Percentiles rank a stretch among this genome's conserved stretches.
These are phyloP conservation scores for Hippoglossus hippoglossus DNA, from an alignment of 2,797 vertebrate genomes.

Conservation along the genomic window DNA sequence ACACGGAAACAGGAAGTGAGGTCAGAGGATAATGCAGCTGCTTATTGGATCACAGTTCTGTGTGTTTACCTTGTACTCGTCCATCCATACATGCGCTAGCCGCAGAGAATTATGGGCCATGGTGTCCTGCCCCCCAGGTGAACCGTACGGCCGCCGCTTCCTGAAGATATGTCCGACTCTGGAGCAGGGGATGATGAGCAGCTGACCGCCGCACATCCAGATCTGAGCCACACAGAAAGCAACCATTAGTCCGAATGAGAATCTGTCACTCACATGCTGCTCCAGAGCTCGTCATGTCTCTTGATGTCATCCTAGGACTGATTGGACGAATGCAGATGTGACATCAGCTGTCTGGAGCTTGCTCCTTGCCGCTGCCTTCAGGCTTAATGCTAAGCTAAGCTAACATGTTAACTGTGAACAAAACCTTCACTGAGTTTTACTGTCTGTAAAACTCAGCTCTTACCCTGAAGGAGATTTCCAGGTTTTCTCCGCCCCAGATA, in stretches of 20 bases:
- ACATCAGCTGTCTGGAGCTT: no score
- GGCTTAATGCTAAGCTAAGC: not conserved
- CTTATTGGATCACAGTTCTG: no score
- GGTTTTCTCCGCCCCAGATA: constrained; percentile 98
- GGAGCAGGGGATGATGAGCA: constrained; percentile 96
- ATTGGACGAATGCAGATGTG: no score
- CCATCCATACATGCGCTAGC: constrained; percentile 96
- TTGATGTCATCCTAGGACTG: no score
- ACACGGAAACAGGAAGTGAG: constrained; percentile 37
- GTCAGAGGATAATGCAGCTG: not conserved
- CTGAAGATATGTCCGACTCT: constrained; percentile 97
- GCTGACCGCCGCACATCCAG: constrained; percentile 97
- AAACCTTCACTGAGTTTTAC: constrained; percentile 14
- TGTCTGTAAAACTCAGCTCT: constrained; percentile 17
- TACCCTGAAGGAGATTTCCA: constrained; percentile 98
- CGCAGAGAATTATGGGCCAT: constrained; percentile 97
- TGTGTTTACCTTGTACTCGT: constrained; percentile 91
- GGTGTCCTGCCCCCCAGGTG: constrained; percentile 94
- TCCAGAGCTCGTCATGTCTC: no score
- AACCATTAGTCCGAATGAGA: no score
- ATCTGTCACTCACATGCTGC: no score
- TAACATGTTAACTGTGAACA: not conserved
- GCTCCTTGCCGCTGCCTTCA: not conserved
- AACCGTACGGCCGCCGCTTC: constrained; percentile 95
- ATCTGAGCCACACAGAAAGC: constrained; percentile 82